Conservation (phyloP, 2,113 vertebrate genomes). For the Nycticryphes semicollaris region DNA sequence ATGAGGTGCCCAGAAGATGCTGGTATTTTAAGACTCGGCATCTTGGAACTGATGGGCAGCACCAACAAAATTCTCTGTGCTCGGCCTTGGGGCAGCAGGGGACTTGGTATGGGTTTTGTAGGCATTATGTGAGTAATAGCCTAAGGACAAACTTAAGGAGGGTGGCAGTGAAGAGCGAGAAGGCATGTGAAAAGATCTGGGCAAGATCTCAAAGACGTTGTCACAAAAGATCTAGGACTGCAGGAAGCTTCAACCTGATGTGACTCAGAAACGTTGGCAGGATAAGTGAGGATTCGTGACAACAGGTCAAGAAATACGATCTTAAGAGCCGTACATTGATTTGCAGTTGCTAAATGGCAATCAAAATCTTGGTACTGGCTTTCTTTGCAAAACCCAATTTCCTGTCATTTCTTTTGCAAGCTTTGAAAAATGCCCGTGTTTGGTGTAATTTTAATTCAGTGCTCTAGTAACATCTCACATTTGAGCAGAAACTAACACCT, state of each 20-base stretch:
- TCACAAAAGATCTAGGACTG: background rate
- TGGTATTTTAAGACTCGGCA: background rate
- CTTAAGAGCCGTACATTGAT: background rate
- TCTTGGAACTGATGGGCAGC: background rate
- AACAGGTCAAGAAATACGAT: background rate
- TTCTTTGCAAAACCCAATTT: background rate
- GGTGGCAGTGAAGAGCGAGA: background rate
- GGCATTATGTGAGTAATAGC: background rate
- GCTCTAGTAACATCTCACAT: background rate
- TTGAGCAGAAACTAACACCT: background rate
- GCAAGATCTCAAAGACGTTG: background rate
- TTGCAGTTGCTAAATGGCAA: background rate
- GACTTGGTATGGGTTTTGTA: background rate
- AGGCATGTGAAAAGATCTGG: background rate
- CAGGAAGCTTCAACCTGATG: background rate
- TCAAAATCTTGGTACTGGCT: background rate
- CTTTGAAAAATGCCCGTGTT: background rate
- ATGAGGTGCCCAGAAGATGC: background rate
- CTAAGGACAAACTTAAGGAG: background rate
- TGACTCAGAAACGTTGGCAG: background rate
- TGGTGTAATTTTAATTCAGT: background rate
- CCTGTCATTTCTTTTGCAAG: background rate
- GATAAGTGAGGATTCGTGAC: background rate
- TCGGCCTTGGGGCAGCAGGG: background rate
- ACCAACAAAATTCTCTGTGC: background rate